Percentiles rank a stretch among this genome's conserved stretches.
Evolutionary conservation across 2,797 vertebrate genomes (phyloP).

Genomic region (Gymnoscopelus microlampas): DNA sequence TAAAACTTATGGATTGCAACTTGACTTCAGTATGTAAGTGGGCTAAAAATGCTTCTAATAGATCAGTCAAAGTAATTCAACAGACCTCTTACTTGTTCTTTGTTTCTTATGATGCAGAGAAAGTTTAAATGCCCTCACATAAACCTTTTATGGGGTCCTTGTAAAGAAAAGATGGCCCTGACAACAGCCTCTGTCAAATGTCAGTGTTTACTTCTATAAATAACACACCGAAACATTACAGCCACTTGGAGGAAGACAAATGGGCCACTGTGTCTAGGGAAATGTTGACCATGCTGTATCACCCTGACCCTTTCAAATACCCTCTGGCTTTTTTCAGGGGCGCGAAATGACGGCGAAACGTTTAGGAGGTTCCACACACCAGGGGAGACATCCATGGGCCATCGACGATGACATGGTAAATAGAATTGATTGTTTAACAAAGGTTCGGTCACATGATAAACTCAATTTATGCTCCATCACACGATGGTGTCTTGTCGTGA

Average conservation of each 20-base stretch:
- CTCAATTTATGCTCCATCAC: no score
- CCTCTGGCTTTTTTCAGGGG: no score
- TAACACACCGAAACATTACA: constrained; percentile 28
- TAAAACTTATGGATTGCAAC: constrained; percentile 17
- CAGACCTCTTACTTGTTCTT: constrained; percentile 13
- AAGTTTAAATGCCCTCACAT: constrained; percentile 29
- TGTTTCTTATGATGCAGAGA: constrained; percentile 11
- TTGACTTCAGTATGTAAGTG: no score
- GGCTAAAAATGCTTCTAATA: no score
- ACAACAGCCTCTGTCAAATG: constrained; percentile 33
- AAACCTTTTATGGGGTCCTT: constrained; percentile 8
- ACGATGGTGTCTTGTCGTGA: no score
- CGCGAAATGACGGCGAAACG: no score
- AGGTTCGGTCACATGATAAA: no score
- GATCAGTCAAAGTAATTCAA: background rate
- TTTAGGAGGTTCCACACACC: no score
- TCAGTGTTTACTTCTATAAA: constrained; percentile 41
- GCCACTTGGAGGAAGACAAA: constrained; percentile 45
- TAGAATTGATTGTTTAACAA: no score
- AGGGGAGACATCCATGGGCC: no score
- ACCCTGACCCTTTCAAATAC: constrained; percentile 47
- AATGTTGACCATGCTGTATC: constrained; percentile 43
- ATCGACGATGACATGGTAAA: no score
- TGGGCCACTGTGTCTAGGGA: constrained; percentile 45
- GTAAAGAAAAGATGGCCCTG: constrained; percentile 33